These are phyloP conservation scores for Sapajus apella DNA, from an alignment of 2,113 vertebrate species.

Conservation along the genomic window DNA sequence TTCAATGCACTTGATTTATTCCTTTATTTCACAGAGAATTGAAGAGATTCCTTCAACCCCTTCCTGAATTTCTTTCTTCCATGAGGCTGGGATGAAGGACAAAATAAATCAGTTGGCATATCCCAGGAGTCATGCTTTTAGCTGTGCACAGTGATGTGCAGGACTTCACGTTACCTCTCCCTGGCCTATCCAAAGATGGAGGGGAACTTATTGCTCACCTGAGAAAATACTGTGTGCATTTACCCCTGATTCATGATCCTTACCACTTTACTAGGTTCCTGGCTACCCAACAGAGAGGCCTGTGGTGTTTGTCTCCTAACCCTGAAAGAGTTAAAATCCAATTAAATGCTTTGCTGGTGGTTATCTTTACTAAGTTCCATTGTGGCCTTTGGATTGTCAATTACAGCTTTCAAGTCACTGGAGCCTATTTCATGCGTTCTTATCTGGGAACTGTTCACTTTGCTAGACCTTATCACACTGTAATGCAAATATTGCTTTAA, in stretches of 20 bases:
- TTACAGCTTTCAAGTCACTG: slow-evolving; percentile 11
- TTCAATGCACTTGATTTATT: neutral
- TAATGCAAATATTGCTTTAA: slow-evolving; percentile 52
- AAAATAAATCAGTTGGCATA: neutral
- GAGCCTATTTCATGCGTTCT: neutral
- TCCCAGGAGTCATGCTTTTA: neutral
- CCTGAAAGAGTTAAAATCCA: neutral
- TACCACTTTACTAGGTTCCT: neutral
- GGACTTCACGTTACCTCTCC: neutral
- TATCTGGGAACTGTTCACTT: slow-evolving; percentile 49
- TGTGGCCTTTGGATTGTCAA: slow-evolving; percentile 48
- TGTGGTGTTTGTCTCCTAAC: neutral
- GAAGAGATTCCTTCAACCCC: neutral
- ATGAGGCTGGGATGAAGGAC: neutral
- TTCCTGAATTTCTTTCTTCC: neutral
- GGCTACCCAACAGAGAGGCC: neutral
- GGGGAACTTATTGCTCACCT: neutral
- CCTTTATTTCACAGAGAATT: neutral
- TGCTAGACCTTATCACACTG: slow-evolving; percentile 40
- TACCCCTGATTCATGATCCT: neutral
- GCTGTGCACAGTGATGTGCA: neutral
- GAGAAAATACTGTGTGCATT: accelerated
- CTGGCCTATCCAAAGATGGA: neutral
- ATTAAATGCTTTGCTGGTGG: neutral
- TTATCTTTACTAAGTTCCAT: neutral